Base-by-base conservation (phyloP, 2,113 vertebrate genomes). In the Cavia aperea region DNA sequence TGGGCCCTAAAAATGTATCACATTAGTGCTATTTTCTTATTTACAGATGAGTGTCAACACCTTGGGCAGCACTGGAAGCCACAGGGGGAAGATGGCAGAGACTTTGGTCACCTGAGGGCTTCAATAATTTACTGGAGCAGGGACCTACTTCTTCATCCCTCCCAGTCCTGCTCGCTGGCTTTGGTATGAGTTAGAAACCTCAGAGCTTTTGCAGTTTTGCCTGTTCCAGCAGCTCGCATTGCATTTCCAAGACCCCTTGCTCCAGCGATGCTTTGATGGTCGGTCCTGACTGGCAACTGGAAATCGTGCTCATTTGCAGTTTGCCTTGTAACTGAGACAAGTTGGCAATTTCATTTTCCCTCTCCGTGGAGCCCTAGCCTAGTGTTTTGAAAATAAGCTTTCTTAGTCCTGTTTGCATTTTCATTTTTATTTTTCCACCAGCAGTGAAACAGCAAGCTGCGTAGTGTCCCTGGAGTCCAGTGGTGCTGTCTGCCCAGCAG, bases 351-450 rank as follows among this genome's bases (percentile, higher is more conserved):
- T 94, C 84, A 92, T 91, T 88, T 91, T 72, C 56, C 68, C 54
- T 91, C 90, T 77, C 75, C 46, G 62, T 39, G 31, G 92, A 94
- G 39, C n/a, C 29, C 63, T 60, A 12, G 6, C 62, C 29, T 88
- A 15, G 23, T 72, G 65, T 89, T 94, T 85, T 77, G 51, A 93
- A 93, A 93, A 91, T 33, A 89, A 72, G 66, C 23, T 39, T 91
- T 86, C 72, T 94, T 56, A 29, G 83, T 56, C 77, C 62, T 84
- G 23, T 88, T 88, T 92, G 83, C 89, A 86, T 79, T 94, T 94
- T 51, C 31, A n/a, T 66, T 90, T 93, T 79, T 31, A 51, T 93
- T 88, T 82, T 90, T 85, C 93, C 31, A 86, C 7, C 15, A 2
- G 39, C 73, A 43, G 36, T 90, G 60, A 75, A 79, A 93, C 81